phyloP scores from a whole-genome alignment of 2,888 invertebrate genomes.

The Drosophila rellima region DNA sequence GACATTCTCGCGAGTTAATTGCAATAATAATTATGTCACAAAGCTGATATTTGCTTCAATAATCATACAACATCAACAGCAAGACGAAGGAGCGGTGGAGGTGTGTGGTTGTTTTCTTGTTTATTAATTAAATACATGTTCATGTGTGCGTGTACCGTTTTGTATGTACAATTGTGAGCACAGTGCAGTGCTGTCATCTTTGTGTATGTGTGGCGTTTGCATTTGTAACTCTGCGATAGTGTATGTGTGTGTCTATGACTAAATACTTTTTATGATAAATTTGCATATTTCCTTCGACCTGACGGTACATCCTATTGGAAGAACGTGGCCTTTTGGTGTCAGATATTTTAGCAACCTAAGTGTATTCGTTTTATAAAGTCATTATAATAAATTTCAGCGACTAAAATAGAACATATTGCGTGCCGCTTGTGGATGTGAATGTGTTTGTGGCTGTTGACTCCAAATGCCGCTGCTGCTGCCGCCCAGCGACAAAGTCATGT shows the following conservation, averaged over 20 bases:
- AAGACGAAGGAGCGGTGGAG: constrained; percentile 49
- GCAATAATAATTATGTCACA: constrained; percentile 63
- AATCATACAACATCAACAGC: constrained; percentile 36
- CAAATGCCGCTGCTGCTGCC: constrained; percentile 46
- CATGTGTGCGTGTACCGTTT: constrained; percentile 54
- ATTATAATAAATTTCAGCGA: constrained; percentile 64
- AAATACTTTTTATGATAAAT: constrained; percentile 53
- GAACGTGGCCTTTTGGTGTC: constrained; percentile 44
- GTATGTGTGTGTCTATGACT: constrained; percentile 35
- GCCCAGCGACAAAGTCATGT: constrained; percentile 67
- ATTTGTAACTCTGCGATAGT: constrained; percentile 29
- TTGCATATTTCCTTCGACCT: constrained; percentile 49
- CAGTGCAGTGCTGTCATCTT: constrained; percentile 58
- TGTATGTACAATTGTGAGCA: constrained; percentile 35
- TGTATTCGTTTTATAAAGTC: constrained; percentile 50
- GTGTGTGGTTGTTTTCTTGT: constrained; percentile 51
- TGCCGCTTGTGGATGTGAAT: constrained; percentile 54
- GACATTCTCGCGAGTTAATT: constrained; percentile 57
- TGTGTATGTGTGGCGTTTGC: constrained; percentile 45
- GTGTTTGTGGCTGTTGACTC: constrained; percentile 55
- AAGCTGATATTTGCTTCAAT: constrained; percentile 57
- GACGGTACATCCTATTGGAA: constrained; percentile 27
- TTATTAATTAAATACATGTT: constrained; percentile 54
- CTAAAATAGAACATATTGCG: constrained; percentile 77
- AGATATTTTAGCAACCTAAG: constrained; percentile 17